These are phyloP conservation scores for Eonycteris spelaea DNA, from an alignment of 2,113 vertebrate genomes.

Conservation along the genomic window DNA sequence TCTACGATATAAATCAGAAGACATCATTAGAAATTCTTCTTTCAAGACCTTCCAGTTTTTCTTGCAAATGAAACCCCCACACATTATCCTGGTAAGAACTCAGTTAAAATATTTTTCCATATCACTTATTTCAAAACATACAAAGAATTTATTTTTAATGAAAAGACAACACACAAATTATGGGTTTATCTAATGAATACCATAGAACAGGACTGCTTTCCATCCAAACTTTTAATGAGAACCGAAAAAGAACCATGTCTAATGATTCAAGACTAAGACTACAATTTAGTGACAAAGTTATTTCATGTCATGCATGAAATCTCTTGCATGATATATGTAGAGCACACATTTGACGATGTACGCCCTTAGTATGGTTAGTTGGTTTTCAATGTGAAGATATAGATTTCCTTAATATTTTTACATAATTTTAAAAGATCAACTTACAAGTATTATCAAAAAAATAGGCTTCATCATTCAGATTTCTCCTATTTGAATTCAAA, in stretches of 20 bases:
- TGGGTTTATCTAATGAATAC: background rate
- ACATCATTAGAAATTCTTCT: constrained; percentile 40
- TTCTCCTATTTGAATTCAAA: constrained; percentile 32
- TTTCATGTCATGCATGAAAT: background rate
- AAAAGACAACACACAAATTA: constrained; percentile 6
- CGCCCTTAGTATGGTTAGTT: background rate
- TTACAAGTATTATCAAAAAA: constrained; percentile 23
- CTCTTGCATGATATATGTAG: background rate
- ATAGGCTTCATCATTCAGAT: background rate
- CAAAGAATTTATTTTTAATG: constrained; percentile 16
- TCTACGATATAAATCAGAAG: constrained; percentile 73
- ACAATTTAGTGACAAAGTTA: background rate
- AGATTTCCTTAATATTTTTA: constrained; percentile 24
- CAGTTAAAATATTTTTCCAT: constrained; percentile 1
- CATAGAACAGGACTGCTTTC: background rate
- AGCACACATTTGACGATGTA: background rate
- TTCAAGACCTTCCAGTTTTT: constrained; percentile 28
- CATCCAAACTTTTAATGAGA: background rate
- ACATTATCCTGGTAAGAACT: background rate
- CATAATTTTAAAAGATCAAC: constrained; percentile 4
- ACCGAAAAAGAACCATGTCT: background rate
- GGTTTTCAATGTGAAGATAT: constrained; percentile 16
- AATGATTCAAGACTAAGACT: background rate
- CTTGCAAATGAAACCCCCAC: background rate
- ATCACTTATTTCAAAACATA: constrained; percentile 54